Base-by-base conservation (phyloP, 2,888 invertebrate species). In the Acanthosepion pharaonis region DNA sequence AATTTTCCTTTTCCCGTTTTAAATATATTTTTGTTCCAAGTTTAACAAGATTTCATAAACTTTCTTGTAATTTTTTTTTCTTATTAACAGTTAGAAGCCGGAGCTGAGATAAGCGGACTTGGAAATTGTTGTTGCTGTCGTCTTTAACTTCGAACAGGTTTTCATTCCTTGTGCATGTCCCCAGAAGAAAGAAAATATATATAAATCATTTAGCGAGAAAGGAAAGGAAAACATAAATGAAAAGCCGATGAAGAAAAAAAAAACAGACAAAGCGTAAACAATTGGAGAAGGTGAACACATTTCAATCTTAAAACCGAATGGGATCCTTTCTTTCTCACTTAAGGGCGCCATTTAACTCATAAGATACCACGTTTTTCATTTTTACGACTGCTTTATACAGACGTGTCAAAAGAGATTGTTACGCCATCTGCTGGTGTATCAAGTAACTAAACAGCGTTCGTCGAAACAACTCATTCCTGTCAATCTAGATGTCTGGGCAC, bases 331-430 rank as follows among this genome's bases (percentile, higher is more conserved):
- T 78, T 78, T 78, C n/a, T 78, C 78, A 78, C n/a, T n/a, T 78
- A 78, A 33, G 78, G 78, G 78, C 5, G 18, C 78, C n/a, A 78
- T 78, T 78, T 78, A 78, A n/a, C 78, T 78, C 78, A n/a, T n/a
- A 78, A 78, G 78, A 78, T 78, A n/a, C n/a, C 78, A 18, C 78
- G n/a, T 78, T n/a, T 78, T n/a, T 78, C 78, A 78, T 11, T 78
- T 78, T 78, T 78, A 78, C 78, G 78, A 78, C 78, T 78, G n/a
- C n/a, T n/a, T 78, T 78, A 78, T n/a, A 78, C 78, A n/a, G n/a
- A n/a, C 78, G 78, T 78, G n/a, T 78, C 78, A n/a, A 11, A 0
- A n/a, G 78, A 78, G 78, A 78, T 78, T 78, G 78, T 78, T 78
- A 78, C 78, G 78, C 78, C 78, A 78, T 78, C 78, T 78, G 78